Conservation (phyloP, 2,888 invertebrate species). For the Griposia aprilina region DNA sequence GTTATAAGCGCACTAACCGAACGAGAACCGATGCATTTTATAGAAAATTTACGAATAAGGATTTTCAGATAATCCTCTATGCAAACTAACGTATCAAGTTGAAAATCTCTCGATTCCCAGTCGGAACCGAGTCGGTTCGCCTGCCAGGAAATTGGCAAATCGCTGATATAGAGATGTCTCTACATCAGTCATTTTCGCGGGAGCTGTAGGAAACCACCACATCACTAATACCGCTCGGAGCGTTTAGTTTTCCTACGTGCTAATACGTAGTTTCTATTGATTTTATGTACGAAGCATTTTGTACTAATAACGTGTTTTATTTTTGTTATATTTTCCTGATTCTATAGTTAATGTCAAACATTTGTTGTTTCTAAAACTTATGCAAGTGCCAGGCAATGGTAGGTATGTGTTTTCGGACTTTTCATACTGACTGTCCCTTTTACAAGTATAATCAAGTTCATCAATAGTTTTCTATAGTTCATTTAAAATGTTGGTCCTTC, state of each 20-base stretch:
- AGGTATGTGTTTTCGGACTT: background rate
- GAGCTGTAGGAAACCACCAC: conserved; percentile 30
- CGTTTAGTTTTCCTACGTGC: conserved; percentile 33
- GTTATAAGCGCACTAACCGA: background rate
- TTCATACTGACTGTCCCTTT: background rate
- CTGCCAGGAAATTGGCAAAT: conserved; percentile 53
- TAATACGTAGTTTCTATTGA: conserved; percentile 32
- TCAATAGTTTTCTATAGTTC: background rate
- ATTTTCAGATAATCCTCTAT: conserved; percentile 38
- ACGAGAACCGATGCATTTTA: background rate
- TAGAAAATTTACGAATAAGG: conserved; percentile 2
- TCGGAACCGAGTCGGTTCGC: conserved; percentile 28
- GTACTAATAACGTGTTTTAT: background rate
- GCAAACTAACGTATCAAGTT: conserved; percentile 38
- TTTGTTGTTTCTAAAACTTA: background rate
- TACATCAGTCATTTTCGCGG: conserved; percentile 50
- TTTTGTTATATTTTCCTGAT: background rate
- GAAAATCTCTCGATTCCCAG: conserved; percentile 38
- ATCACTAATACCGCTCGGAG: conserved; percentile 33
- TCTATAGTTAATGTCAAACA: no score
- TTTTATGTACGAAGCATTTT: conserved; percentile 22
- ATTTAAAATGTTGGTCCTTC: conserved; percentile 27
- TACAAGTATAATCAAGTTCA: background rate
- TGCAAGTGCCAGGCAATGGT: background rate
- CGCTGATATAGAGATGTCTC: background rate